Evolutionary conservation across 2,888 invertebrate species (phyloP), one percentile per base, ranked within the genome.

Genomic region (Oxycera nigricornis): DNA sequence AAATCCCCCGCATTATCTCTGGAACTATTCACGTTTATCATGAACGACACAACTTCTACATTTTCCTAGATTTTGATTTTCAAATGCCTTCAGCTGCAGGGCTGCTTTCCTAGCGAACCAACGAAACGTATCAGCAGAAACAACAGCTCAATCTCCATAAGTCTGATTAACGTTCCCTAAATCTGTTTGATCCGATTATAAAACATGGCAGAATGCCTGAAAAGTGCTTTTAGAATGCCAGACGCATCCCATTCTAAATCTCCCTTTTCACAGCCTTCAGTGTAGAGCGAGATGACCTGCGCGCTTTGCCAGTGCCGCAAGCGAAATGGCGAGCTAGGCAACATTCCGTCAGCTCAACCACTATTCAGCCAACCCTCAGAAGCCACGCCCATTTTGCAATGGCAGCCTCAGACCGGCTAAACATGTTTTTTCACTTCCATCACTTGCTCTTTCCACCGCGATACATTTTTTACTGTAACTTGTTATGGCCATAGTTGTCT

Each of bases 331-430:
- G 1, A 50, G 67, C 46, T 22, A 35, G 11, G 14, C 50, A 68
- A 68, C 26, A 46, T 50, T n/a, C 6, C 55, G 24, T 3, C 6
- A 46, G 11, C 46, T 7, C 46, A 11, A 22, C 55, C 11, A 22
- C 55, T 55, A 39, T 26, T 4, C 28, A 65, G 7, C 39, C 65
- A 24, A 26, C 24, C 41, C 22, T 22, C 11, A 31, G 9, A 57
- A 14, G 41, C 72, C 59, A 72, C 83, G 83, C 83, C 83, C 78
- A 78, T 83, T 83, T 83, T 80, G 80, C 79, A 83, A 83, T 83
- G 83, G 83, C 82, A 78, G 79, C 70, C 57, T 57, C 62, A 31
- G 41, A 22, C 22, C 22, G 41, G 65, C 28, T 11, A 72, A 73
- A 72, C 73, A 31, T 35, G 39, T 74, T 57, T 31, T n/a, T 46